Evolutionary conservation across 2,888 invertebrate genomes (phyloP).

Genomic region (Anthophora plumipes): DNA sequence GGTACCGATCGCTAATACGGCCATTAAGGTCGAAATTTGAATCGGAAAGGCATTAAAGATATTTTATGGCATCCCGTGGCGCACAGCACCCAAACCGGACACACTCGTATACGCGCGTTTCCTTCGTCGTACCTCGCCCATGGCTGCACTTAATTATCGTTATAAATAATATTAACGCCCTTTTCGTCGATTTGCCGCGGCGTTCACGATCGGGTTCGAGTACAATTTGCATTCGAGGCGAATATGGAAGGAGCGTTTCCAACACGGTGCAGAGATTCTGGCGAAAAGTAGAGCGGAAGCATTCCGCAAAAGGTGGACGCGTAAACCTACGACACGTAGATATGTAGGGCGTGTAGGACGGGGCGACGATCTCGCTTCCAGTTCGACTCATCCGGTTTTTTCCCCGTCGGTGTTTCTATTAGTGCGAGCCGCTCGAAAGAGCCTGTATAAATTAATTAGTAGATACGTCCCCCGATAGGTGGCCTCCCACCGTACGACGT

Average conservation of each 20-base stretch:
- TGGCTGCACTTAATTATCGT: slow-evolving; percentile 79
- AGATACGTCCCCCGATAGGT: slow-evolving; percentile 72
- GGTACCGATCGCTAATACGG: slow-evolving; percentile 67
- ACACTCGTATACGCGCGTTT: slow-evolving; percentile 64
- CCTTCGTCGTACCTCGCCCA: slow-evolving; percentile 63
- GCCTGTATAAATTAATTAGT: slow-evolving; percentile 75
- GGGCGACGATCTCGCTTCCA: too few relatives aligned
- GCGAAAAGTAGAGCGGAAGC: not conserved
- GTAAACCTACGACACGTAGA: too few relatives aligned
- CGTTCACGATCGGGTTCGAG: too few relatives aligned
- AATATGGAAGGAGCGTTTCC: too few relatives aligned
- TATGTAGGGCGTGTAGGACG: too few relatives aligned
- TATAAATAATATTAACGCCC: slow-evolving; percentile 82
- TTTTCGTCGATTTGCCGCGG: slow-evolving; percentile 57
- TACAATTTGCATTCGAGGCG: too few relatives aligned
- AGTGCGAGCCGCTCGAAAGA: slow-evolving; percentile 68
- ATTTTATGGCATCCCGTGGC: slow-evolving; percentile 79
- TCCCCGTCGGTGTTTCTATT: slow-evolving; percentile 67
- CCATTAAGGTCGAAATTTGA: slow-evolving; percentile 77
- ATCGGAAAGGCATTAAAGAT: slow-evolving; percentile 79
- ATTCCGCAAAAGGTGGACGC: too few relatives aligned
- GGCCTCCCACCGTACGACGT: slow-evolving; percentile 73
- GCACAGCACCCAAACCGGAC: slow-evolving; percentile 58
- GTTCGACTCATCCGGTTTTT: slow-evolving; percentile 11
- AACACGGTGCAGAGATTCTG: not conserved